Percentiles rank a stretch among this genome's conserved stretches.
Conservation (phyloP, 2,797 vertebrate species). For the Neosilurus mollespiculum region DNA sequence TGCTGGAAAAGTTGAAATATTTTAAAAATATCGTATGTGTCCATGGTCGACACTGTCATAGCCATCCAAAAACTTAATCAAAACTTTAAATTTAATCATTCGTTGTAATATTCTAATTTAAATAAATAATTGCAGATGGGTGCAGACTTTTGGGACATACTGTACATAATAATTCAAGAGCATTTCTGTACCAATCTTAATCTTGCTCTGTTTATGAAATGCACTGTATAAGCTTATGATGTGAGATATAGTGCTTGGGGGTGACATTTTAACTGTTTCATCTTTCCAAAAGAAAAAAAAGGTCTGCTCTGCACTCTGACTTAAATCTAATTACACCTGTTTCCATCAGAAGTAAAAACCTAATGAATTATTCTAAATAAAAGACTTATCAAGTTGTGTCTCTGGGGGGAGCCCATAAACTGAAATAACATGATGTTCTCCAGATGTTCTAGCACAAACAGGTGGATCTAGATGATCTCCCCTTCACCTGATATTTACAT, state of each 20-base stretch:
- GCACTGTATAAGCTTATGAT: neutral
- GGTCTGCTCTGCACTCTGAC: neutral
- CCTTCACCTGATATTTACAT: neutral
- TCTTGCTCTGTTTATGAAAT: neutral
- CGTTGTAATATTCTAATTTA: too few relatives aligned
- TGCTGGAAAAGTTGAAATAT: too few relatives aligned
- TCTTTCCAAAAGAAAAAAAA: neutral
- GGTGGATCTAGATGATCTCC: conserved; percentile 26
- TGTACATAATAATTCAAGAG: neutral
- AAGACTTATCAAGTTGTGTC: neutral
- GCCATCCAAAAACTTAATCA: too few relatives aligned
- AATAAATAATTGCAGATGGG: too few relatives aligned
- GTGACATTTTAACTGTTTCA: neutral
- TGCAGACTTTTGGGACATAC: too few relatives aligned
- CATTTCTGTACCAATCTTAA: neutral
- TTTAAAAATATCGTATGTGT: too few relatives aligned
- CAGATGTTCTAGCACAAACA: conserved; percentile 28
- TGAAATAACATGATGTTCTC: conserved; percentile 18
- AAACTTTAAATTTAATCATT: too few relatives aligned
- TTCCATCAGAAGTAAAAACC: neutral
- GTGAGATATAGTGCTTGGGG: neutral
- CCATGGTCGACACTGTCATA: too few relatives aligned
- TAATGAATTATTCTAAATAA: neutral
- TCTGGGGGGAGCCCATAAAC: neutral
- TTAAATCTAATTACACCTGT: neutral